Conservation (phyloP, 2,113 vertebrate species). For the Dendropsophus ebraccatus region DNA sequence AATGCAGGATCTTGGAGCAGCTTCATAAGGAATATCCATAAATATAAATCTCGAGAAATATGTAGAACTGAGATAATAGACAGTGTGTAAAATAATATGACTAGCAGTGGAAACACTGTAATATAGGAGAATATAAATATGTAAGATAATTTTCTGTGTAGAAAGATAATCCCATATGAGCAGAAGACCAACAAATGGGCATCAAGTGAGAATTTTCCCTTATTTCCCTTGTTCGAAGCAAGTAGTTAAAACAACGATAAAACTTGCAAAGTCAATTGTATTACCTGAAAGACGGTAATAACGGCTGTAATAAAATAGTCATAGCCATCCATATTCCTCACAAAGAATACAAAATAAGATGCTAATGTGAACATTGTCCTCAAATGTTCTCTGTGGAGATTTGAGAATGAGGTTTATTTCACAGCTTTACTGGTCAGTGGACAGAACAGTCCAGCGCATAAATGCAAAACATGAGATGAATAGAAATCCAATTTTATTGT, state of each 20-base stretch:
- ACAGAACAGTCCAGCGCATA: neutral
- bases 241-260: neutral
- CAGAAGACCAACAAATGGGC: neutral
- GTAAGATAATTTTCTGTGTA: conserved; percentile 6
- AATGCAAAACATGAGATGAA: neutral
- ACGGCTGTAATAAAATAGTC: conserved; percentile 9
- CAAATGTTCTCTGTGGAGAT: conserved; percentile 4
- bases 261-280: conserved; percentile 14
- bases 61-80: neutral
- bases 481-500: neutral
- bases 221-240: neutral
- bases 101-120: neutral
- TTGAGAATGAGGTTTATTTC: neutral
- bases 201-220: neutral
- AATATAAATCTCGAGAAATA: conserved; percentile 3
- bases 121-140: too few relatives aligned
- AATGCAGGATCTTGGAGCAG: neutral
- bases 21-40: neutral
- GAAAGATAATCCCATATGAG: neutral
- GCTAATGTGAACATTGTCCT: conserved; percentile 3
- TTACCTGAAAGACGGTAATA: conserved; percentile 25
- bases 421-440: conserved; percentile 1
- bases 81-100: neutral
- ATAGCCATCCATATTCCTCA: conserved; percentile 2
- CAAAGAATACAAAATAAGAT: conserved; percentile 27